Evolutionary conservation across 2,888 invertebrate species (phyloP).

Genomic region (Adelognathus sp.): DNA sequence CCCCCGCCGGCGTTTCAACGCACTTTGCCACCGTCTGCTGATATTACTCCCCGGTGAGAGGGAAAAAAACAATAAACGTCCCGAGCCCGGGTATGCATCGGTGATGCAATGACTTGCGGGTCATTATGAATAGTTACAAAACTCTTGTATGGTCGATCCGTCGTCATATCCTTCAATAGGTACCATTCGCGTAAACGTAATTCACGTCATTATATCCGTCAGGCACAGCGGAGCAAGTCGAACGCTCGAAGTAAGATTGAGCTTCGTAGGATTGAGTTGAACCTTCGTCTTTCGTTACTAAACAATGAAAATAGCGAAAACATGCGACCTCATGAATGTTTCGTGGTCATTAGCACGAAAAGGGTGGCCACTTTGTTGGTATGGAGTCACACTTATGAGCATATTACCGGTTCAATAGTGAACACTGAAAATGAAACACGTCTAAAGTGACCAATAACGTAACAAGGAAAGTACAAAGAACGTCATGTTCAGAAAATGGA

Average conservation of each 20-base stretch:
- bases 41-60: not conserved
- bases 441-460: no score
- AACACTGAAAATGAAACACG: no score
- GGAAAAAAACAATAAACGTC: slow-evolving; percentile 57
- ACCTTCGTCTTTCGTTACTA: not conserved
- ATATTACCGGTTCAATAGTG: no score
- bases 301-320: no score
- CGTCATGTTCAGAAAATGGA: no score
- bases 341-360: no score
- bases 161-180: not conserved
- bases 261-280: not conserved
- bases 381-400: no score
- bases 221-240: not conserved
- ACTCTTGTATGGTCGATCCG: not conserved
- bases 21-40: slow-evolving; percentile 23
- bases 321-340: no score
- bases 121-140: slow-evolving; percentile 6
- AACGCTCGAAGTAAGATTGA: not conserved
- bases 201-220: slow-evolving; percentile 12
- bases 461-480: no score
- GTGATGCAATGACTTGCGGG: slow-evolving; percentile 41
- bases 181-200: not conserved
- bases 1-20: slow-evolving; percentile 11
- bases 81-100: slow-evolving; percentile 30
- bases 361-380: no score